These are phyloP conservation scores for Oncorhynchus mykiss DNA, from an alignment of 2,113 vertebrate species.

Conservation along the genomic window DNA sequence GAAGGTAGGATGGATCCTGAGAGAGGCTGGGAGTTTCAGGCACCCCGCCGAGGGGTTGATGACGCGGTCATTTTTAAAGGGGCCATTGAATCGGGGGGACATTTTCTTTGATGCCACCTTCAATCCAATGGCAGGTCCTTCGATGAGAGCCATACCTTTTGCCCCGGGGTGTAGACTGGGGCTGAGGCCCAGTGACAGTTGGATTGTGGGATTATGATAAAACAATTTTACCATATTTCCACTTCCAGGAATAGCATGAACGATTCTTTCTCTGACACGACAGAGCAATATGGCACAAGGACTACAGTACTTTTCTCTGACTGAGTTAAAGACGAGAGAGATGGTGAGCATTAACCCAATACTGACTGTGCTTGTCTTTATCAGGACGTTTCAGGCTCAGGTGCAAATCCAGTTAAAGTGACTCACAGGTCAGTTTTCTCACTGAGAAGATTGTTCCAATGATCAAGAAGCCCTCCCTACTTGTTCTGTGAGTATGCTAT, in stretches of 20 bases:
- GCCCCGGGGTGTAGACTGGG: too few species aligned
- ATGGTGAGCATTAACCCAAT: neutral
- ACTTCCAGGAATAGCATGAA: neutral
- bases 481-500: constrained; percentile 28
- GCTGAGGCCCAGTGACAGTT: too few species aligned
- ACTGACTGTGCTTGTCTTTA: neutral
- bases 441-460: constrained; percentile 7
- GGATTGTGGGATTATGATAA: constrained; percentile 15
- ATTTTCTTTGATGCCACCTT: too few species aligned
- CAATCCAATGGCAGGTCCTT: too few species aligned
- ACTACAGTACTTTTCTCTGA: neutral
- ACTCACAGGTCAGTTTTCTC: constrained; percentile 1
- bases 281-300: neutral
- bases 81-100: too few species aligned
- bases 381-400: neutral
- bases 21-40: too few species aligned
- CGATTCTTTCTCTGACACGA: neutral
- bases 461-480: neutral
- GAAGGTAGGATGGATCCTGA: too few species aligned
- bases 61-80: too few species aligned
- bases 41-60: too few species aligned
- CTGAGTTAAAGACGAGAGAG: neutral
- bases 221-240: constrained; percentile 19
- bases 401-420: constrained; percentile 5
- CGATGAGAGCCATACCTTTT: too few species aligned